Percentiles rank a stretch among this genome's conserved stretches.
phyloP scores from a whole-genome alignment of 2,888 invertebrate genomes.

The Scrobipalpa atriplicella region DNA sequence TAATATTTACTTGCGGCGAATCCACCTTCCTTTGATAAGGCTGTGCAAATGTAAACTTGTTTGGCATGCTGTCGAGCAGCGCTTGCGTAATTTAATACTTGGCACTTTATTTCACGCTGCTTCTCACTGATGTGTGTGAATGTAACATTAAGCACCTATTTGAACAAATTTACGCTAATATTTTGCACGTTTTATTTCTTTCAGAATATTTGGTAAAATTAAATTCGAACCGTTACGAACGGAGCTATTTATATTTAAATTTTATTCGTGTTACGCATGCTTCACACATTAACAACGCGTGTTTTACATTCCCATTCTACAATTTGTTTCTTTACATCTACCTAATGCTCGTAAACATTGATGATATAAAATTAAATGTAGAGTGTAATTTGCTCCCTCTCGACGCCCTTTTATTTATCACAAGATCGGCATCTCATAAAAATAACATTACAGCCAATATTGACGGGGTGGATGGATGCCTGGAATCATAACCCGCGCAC shows the following conservation, averaged over 20 bases:
- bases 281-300: slow-evolving; percentile 21
- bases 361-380: slow-evolving; percentile 14
- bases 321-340: background rate
- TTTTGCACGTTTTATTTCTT: slow-evolving; percentile 15
- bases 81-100: slow-evolving; percentile 38
- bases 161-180: slow-evolving; percentile 19
- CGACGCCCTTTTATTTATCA: slow-evolving; percentile 26
- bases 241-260: slow-evolving; percentile 16
- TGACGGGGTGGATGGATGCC: slow-evolving; percentile 34
- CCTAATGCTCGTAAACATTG: slow-evolving; percentile 4
- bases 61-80: slow-evolving; percentile 37
- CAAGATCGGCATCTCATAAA: slow-evolving; percentile 30
- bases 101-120: slow-evolving; percentile 29
- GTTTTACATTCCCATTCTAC: slow-evolving; percentile 10
- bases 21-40: slow-evolving; percentile 42
- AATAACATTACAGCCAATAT: slow-evolving; percentile 32
- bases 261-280: slow-evolving; percentile 21
- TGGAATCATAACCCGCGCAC: slow-evolving; percentile 35
- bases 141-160: slow-evolving; percentile 10
- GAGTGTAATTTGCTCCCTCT: slow-evolving; percentile 24
- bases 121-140: slow-evolving; percentile 23
- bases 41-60: slow-evolving; percentile 39
- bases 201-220: slow-evolving; percentile 13
- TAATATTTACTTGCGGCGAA: slow-evolving; percentile 48
- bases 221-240: slow-evolving; percentile 12